phyloP scores from a whole-genome alignment of 1,140 invertebrate genomes.

The Hormaphis cornu region DNA sequence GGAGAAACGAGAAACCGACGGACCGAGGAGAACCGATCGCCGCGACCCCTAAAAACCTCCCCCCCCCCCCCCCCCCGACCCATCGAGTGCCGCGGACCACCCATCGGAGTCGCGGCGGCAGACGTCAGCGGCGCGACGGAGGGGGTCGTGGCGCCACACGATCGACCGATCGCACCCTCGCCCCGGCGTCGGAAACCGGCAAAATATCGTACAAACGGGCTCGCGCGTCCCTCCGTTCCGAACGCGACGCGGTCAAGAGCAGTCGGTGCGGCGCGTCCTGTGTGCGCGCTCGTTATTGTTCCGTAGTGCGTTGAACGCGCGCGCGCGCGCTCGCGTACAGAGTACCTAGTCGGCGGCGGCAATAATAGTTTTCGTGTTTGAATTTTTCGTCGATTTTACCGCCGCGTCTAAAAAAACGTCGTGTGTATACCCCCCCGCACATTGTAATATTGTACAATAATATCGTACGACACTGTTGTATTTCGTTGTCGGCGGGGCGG shows the following conservation, averaged over 20 bases:
- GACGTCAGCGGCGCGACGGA: not conserved
- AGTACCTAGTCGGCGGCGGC: not conserved
- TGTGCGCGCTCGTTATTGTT: not conserved
- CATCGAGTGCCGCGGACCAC: not conserved
- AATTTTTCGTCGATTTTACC: not conserved
- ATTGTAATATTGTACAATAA: too few relatives aligned
- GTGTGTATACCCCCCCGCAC: too few relatives aligned
- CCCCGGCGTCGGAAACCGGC: not conserved
- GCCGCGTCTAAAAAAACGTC: too few relatives aligned
- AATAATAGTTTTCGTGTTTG: too few relatives aligned
- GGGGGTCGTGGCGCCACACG: slow-evolving; percentile 7
- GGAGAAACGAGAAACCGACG: not conserved
- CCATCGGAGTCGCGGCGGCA: not conserved
- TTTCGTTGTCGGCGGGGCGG: too few relatives aligned
- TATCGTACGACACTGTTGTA: too few relatives aligned
- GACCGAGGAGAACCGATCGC: slow-evolving; percentile 2
- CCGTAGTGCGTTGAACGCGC: too few relatives aligned
- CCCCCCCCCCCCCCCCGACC: not conserved
- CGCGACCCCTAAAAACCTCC: slow-evolving; percentile 7
- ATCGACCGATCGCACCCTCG: slow-evolving; percentile 21
- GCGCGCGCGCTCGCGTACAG: not conserved
- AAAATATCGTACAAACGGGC: not conserved
- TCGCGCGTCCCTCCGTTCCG: not conserved
- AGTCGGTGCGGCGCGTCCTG: not conserved
- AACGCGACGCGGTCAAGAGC: not conserved